These are phyloP conservation scores for Daktulosphaira vitifoliae DNA, from an alignment of 1,140 invertebrate genomes.

Conservation along the genomic window DNA sequence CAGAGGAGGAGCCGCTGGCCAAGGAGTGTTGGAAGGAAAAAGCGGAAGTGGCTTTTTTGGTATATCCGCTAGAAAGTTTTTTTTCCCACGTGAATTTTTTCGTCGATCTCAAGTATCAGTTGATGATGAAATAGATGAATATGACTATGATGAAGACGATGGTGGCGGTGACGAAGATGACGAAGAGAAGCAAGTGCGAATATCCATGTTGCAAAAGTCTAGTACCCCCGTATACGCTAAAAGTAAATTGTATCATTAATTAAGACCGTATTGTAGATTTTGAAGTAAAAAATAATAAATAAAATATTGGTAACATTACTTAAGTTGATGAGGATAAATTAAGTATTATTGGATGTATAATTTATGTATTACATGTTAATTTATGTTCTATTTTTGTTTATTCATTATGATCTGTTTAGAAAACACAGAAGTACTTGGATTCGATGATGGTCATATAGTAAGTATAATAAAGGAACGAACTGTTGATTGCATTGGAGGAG, in stretches of 20 bases:
- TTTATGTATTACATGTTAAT: too few relatives aligned
- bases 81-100: not conserved
- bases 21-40: not conserved
- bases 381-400: too few relatives aligned
- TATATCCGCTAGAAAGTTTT: not conserved
- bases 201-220: not conserved
- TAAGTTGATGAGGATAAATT: too few relatives aligned
- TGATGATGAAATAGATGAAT: slow-evolving; percentile 5
- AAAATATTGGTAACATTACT: too few relatives aligned
- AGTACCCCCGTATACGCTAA: not conserved
- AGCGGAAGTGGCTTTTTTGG: not conserved
- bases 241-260: too few relatives aligned
- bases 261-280: not conserved
- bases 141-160: slow-evolving; percentile 1
- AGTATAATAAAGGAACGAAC: not conserved
- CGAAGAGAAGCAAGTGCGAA: slow-evolving; percentile 12
- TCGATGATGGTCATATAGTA: not conserved
- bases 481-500: not conserved
- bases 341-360: not conserved
- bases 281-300: slow-evolving; percentile 15
- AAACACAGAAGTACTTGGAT: slow-evolving; percentile 14
- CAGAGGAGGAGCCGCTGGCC: not conserved
- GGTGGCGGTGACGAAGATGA: slow-evolving; percentile 17
- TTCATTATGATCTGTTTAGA: not conserved
- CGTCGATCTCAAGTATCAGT: not conserved